Evolutionary conservation across 2,888 invertebrate species (phyloP), one percentile per base, ranked within the genome.

Genomic region (Nomada fucata): DNA sequence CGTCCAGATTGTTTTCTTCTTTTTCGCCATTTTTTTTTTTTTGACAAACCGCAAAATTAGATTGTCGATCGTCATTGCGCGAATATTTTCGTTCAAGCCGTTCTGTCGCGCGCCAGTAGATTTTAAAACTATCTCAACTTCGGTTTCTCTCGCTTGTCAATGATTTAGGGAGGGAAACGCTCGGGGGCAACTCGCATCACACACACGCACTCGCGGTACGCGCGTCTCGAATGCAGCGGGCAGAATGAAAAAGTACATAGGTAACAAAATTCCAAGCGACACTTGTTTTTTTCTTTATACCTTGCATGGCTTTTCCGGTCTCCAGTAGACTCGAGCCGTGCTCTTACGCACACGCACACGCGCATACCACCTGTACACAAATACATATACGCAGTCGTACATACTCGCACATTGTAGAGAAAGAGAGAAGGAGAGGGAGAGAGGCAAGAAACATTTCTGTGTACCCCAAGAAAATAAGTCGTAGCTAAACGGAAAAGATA

Each of bases 401-500:
- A 71, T 65, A 70, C 72, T 71, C 57, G 76, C 79, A 75, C 82
- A 44, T 65, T 42, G 79, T 82, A 83, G 83, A 53, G 15, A 29
- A 47, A 63, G 63, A 75, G 50, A 42, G 15, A 47, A 7, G 7
- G 0, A 79, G 82, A 47, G 15, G 29, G 42, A 63, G 63, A 75
- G 50, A 47, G 15, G 47, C 11, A 47, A 60, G 50, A 67, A 57
- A 60, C 67, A 74, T 42, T 79, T 85, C 86, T 86, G 82, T 86
- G 84, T 88, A 90, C 55, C 71, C 78, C 53, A 65, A 70, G 68
- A 60, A 26, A 50, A 5, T 69, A 73, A 73, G 88, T 86, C 64
- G 83, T 89, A 88, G 88, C 76, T 83, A 79, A 76, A 29, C 50
- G 23, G 52, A 60, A 44, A 20, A 55, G 29, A 60, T 26, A 20